A percentile compares a stretch with the other conserved stretches of the same genome.
phyloP scores from a whole-genome alignment of 1,140 invertebrate genomes.

The Caenorhabditis inopinata region DNA sequence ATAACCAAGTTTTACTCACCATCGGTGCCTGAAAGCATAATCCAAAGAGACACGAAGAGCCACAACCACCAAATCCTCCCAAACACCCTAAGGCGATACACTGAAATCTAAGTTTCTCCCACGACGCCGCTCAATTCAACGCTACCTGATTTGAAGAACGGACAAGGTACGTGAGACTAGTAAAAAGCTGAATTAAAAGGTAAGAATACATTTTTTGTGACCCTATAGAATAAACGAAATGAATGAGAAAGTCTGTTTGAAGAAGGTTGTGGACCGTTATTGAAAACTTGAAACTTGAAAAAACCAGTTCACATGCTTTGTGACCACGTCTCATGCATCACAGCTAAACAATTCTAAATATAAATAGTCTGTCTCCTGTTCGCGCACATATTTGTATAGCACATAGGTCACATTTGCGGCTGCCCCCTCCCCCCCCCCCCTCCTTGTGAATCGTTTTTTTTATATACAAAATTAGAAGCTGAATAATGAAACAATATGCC shows the following conservation, averaged over 20 bases:
- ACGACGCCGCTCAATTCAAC: background rate
- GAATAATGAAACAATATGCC: background rate
- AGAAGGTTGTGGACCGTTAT: background rate
- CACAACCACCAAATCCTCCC: background rate
- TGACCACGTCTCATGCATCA: background rate
- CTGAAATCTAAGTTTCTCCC: background rate
- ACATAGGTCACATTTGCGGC: no score
- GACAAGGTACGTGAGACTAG: background rate
- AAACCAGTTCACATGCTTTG: background rate
- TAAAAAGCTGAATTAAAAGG: background rate
- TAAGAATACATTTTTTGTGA: background rate
- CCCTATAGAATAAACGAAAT: background rate
- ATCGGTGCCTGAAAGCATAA: slow-evolving; percentile 7
- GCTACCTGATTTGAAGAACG: background rate
- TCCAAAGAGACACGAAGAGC: slow-evolving; percentile 11
- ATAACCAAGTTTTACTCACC: background rate
- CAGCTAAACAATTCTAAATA: background rate
- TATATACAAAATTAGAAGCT: background rate
- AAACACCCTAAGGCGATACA: slow-evolving; percentile 30
- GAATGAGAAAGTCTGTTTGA: background rate
- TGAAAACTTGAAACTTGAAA: background rate
- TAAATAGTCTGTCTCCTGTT: background rate
- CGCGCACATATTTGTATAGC: background rate
- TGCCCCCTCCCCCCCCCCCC: no score
- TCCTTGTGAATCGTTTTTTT: background rate